Base-by-base conservation (phyloP, 2,888 invertebrate species). In the Mesorhabditis spiculigera region DNA sequence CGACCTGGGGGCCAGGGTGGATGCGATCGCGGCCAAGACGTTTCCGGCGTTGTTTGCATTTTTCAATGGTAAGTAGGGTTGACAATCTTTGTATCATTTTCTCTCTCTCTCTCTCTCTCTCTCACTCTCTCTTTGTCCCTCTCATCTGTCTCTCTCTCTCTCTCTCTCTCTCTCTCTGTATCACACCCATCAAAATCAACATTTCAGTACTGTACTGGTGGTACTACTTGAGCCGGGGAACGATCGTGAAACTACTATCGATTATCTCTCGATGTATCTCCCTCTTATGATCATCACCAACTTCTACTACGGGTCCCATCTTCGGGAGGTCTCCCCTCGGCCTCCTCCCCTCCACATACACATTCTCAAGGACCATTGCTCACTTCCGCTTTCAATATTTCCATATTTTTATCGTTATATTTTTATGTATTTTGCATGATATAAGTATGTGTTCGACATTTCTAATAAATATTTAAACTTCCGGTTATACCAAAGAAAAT, bases 121-220 rank as follows among this genome's bases (percentile, higher is more conserved):
- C 3, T 28, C 28, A 28, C 28, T 28, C 28, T 28, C 28, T 28
- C 1, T 28, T 3, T 28, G 1, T 28, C 28, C 3, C 28, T 28
- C 28, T 28, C 28, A n/a, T 28, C 28, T n/a, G n/a, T 28, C 28
- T 28, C 28, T 1, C 28, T 28, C 28, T 28, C 28, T 28, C 28
- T 28, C 28, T 28, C 28, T 28, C 28, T 28, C 1, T 28, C 1
- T 28, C 28, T 28, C 28, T 28, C 28, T 28, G 28, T 28, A 28
- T 1, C 28, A 28, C 28, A 28, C 8, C 58, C 58, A 50, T 50
- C 8, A 50, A 50, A 28, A 28, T 3, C 28, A 28, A 28, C 28
- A 28, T 81, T 82, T 71, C 75, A 84, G 84, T 82, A n/a, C 74
- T 84, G 71, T 84, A 84, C 76, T 84, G 84, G 84, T 84, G 83